phyloP scores from a whole-genome alignment of 2,113 vertebrate genomes.

The Colistium nudipinnis region DNA sequence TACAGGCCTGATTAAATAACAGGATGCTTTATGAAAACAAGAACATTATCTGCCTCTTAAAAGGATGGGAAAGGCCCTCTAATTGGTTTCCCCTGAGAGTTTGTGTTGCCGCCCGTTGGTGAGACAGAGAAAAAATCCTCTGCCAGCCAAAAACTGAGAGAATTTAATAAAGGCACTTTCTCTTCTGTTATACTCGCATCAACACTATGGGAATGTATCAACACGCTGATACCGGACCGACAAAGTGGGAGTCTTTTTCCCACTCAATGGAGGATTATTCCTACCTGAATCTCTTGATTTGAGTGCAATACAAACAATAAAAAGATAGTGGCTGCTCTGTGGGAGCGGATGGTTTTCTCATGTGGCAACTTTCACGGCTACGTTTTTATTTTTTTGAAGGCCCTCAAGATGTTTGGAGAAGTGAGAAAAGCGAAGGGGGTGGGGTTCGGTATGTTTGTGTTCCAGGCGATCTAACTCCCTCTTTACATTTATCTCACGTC shows the following conservation, averaged over 20 bases:
- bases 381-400: conserved; percentile 23
- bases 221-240: conserved; percentile 32
- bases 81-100: conserved; percentile 70
- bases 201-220: conserved; percentile 55
- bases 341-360: conserved; percentile 27
- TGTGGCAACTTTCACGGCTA: conserved; percentile 46
- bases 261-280: conserved; percentile 33
- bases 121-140: conserved; percentile 31
- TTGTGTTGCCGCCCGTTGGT: conserved; percentile 44
- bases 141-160: conserved; percentile 33
- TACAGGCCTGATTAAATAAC: conserved; percentile 82
- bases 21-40: conserved; percentile 82
- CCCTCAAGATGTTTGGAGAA: conserved; percentile 24
- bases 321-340: conserved; percentile 49
- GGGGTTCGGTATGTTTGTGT: conserved; percentile 42
- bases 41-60: conserved; percentile 78
- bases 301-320: conserved; percentile 62
- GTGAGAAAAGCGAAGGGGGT: conserved; percentile 21
- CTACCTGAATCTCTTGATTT: conserved; percentile 46
- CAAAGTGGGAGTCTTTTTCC: conserved; percentile 21
- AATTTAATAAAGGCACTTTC: conserved; percentile 31
- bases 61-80: conserved; percentile 72
- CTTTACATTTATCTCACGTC: conserved; percentile 17
- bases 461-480: conserved; percentile 11
- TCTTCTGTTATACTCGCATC: conserved; percentile 41